These are phyloP conservation scores for Aspidoscelis tigris DNA, from an alignment of 2,113 vertebrate species.

Conservation along the genomic window DNA sequence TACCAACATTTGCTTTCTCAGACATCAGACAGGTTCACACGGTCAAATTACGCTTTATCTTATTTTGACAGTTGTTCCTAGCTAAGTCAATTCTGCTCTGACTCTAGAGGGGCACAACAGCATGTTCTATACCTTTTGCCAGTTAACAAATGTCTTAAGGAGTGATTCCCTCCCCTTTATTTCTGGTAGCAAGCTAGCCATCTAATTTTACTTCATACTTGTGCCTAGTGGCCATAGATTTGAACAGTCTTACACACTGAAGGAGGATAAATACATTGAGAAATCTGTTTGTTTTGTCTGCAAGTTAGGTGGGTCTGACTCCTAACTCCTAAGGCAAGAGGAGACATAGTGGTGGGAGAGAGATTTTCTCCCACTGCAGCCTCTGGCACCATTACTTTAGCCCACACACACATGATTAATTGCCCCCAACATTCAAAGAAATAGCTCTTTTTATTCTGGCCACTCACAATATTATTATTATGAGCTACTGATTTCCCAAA, in stretches of 20 bases:
- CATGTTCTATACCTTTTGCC: slow-evolving; percentile 3
- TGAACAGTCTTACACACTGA: slow-evolving; percentile 20
- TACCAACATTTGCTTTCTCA: slow-evolving; percentile 35
- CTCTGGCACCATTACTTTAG: slow-evolving; percentile 65
- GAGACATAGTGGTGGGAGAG: slow-evolving; percentile 46
- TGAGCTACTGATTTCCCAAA: slow-evolving; percentile 73
- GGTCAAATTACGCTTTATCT: slow-evolving; percentile 66
- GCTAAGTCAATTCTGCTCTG: slow-evolving; percentile 68
- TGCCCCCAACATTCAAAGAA: slow-evolving; percentile 75
- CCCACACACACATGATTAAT: slow-evolving; percentile 75
- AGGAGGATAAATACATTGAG: slow-evolving; percentile 32
- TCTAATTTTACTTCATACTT: background rate
- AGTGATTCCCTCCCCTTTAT: background rate
- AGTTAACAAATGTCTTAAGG: background rate
- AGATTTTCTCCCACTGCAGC: slow-evolving; percentile 51
- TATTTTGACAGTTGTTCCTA: slow-evolving; percentile 58
- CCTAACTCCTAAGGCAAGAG: slow-evolving; percentile 46
- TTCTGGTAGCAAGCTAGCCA: background rate
- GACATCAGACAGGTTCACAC: slow-evolving; percentile 38
- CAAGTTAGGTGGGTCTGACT: slow-evolving; percentile 55
- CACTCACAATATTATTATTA: slow-evolving; percentile 80
- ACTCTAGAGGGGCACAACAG: slow-evolving; percentile 47
- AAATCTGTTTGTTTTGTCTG: slow-evolving; percentile 52
- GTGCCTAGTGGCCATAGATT: slow-evolving; percentile 3
- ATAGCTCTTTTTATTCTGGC: slow-evolving; percentile 71